Conservation (phyloP, 2,797 vertebrate species). For the Microchirus variegatus region DNA sequence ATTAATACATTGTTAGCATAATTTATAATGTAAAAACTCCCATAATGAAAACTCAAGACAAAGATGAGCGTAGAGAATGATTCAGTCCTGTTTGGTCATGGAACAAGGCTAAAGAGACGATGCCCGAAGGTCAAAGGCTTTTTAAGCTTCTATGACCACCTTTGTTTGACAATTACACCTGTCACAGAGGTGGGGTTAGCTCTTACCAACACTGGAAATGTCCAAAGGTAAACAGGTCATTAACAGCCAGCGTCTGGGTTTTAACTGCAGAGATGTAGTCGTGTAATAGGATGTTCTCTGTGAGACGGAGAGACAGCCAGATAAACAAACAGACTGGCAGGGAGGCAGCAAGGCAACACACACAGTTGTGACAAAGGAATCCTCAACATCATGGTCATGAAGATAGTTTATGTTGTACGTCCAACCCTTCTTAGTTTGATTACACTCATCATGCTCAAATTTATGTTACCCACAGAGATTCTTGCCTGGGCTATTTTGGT, state of each 20-base stretch:
- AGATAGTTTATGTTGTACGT: conserved; percentile 65
- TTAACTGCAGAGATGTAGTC: conserved; percentile 32
- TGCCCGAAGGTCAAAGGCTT: conserved; percentile 52
- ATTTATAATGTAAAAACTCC: conserved; percentile 1
- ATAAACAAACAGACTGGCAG: conserved; percentile 46
- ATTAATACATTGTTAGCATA: background rate
- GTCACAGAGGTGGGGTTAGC: conserved; percentile 42
- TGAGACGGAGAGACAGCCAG: conserved; percentile 25
- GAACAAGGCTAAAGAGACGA: conserved; percentile 44
- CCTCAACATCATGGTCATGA: conserved; percentile 53
- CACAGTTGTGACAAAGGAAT: conserved; percentile 64
- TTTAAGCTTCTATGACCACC: conserved; percentile 59
- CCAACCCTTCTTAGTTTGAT: conserved; percentile 67
- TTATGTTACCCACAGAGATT: conserved; percentile 72
- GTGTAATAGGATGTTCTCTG: conserved; percentile 49
- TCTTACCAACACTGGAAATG: conserved; percentile 57
- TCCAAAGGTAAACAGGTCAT: conserved; percentile 67
- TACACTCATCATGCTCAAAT: conserved; percentile 73
- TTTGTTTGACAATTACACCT: conserved; percentile 56
- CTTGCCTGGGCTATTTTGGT: conserved; percentile 71
- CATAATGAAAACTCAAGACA: conserved; percentile 27
- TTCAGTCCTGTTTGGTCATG: conserved; percentile 59
- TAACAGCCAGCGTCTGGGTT: conserved; percentile 13
- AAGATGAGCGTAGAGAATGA: conserved; percentile 52
- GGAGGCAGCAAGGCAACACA: conserved; percentile 36